These are phyloP conservation scores for Gallinago nigripennis DNA, from an alignment of 2,797 vertebrate genomes.

Conservation along the genomic window DNA sequence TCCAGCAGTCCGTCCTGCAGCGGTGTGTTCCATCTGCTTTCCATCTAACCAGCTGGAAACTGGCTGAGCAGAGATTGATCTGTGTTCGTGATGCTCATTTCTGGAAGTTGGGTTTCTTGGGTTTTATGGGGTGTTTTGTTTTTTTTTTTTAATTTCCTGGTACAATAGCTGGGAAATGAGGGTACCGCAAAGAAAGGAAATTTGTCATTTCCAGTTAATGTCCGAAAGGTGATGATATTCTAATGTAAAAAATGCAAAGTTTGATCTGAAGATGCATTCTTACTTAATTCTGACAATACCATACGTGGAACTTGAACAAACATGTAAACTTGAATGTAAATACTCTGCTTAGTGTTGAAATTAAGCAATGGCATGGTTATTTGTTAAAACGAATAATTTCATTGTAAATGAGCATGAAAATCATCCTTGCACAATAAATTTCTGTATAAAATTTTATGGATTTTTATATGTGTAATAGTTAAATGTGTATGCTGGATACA, in stretches of 20 bases:
- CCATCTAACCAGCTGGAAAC: not conserved
- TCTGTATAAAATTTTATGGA: slow-evolving; percentile 57
- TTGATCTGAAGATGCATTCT: slow-evolving; percentile 51
- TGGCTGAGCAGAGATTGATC: not conserved
- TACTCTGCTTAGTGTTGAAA: slow-evolving; percentile 68
- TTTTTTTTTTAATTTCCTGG: not conserved
- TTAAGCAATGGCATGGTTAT: slow-evolving; percentile 59
- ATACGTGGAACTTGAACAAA: slow-evolving; percentile 67
- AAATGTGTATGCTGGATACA: not conserved
- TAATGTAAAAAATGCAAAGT: not conserved
- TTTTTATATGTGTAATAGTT: not conserved
- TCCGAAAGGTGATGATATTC: not conserved
- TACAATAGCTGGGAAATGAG: slow-evolving; percentile 26
- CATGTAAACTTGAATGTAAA: slow-evolving; percentile 78
- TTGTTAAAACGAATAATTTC: slow-evolving; percentile 71
- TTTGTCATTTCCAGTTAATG: slow-evolving; percentile 29
- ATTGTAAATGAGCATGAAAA: slow-evolving; percentile 70
- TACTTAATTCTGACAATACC: slow-evolving; percentile 35
- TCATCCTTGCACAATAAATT: slow-evolving; percentile 72
- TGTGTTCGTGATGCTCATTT: not conserved
- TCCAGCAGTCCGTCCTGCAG: not conserved
- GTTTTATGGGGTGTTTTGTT: no score
- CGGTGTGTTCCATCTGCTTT: not conserved
- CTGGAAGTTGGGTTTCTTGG: not conserved
- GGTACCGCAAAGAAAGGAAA: slow-evolving; percentile 20